Percentiles rank a stretch among this genome's conserved stretches.
phyloP scores from a whole-genome alignment of 1,140 invertebrate genomes.

The Pseudomyrmex concolor region DNA sequence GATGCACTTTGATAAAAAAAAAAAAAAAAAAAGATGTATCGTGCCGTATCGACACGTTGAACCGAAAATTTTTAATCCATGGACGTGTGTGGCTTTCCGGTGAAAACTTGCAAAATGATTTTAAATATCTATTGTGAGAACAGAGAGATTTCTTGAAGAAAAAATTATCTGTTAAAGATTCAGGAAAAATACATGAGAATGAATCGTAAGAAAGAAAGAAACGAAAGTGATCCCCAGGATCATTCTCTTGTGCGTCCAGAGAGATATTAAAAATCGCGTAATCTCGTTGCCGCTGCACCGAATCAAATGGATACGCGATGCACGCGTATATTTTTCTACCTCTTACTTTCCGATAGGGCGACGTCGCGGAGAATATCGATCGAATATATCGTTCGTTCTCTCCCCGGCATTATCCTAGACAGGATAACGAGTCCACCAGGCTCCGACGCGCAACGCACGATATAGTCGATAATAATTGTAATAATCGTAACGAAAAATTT shows the following conservation, averaged over 20 bases:
- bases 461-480: constrained; percentile 41
- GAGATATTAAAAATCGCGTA: background rate
- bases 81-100: background rate
- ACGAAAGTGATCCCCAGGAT: background rate
- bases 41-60: background rate
- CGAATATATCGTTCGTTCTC: constrained; percentile 38
- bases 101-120: background rate
- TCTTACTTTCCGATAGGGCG: constrained; percentile 57
- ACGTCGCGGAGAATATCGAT: constrained; percentile 8
- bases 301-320: constrained; percentile 52
- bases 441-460: constrained; percentile 63
- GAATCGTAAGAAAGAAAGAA: background rate
- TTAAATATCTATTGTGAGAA: background rate
- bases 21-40: background rate
- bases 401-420: background rate
- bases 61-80: background rate
- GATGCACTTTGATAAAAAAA: constrained; percentile 16
- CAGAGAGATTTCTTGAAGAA: constrained; percentile 6
- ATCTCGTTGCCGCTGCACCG: constrained; percentile 21
- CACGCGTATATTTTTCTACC: constrained; percentile 70
- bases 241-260: background rate
- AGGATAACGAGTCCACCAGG: constrained; percentile 51
- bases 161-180: constrained; percentile 11
- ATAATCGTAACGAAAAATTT: background rate
- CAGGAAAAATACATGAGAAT: background rate